Evolutionary conservation across 2,888 invertebrate genomes (phyloP).

Genomic region (Sarcophaga carnaria): DNA sequence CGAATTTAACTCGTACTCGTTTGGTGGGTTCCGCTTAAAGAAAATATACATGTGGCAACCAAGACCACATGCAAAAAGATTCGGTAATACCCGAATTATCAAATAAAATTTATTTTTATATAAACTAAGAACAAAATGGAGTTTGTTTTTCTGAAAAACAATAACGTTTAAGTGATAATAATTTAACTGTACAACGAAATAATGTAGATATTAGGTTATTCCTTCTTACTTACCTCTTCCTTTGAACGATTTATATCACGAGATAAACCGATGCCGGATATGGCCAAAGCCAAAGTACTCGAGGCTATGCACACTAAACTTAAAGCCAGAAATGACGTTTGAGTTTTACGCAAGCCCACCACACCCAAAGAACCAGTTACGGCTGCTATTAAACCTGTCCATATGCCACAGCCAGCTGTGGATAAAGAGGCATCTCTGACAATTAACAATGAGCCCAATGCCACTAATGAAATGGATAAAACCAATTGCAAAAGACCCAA

Average conservation of each 20-base stretch:
- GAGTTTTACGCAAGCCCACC: slow-evolving; percentile 80
- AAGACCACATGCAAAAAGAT: too few species aligned
- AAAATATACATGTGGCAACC: too few species aligned
- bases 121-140: too few species aligned
- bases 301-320: slow-evolving; percentile 81
- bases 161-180: too few species aligned
- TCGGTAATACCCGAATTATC: too few species aligned
- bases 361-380: slow-evolving; percentile 81
- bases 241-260: slow-evolving; percentile 79
- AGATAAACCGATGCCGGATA: slow-evolving; percentile 81
- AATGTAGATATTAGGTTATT: not conserved
- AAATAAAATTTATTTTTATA: too few species aligned
- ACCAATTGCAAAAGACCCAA: slow-evolving; percentile 80
- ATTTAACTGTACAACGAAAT: too few species aligned
- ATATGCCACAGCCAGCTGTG: slow-evolving; percentile 80
- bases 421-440: slow-evolving; percentile 80
- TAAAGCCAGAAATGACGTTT: slow-evolving; percentile 80
- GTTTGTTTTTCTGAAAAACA: too few species aligned
- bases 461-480: slow-evolving; percentile 79
- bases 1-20: too few species aligned
- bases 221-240: slow-evolving; percentile 72
- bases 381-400: slow-evolving; percentile 80
- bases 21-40: too few species aligned
- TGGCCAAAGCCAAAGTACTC: slow-evolving; percentile 80
- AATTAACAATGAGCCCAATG: slow-evolving; percentile 79